phyloP scores from a whole-genome alignment of 92 coral and sea anemone genomes.

The Parazoanthus swiftii region DNA sequence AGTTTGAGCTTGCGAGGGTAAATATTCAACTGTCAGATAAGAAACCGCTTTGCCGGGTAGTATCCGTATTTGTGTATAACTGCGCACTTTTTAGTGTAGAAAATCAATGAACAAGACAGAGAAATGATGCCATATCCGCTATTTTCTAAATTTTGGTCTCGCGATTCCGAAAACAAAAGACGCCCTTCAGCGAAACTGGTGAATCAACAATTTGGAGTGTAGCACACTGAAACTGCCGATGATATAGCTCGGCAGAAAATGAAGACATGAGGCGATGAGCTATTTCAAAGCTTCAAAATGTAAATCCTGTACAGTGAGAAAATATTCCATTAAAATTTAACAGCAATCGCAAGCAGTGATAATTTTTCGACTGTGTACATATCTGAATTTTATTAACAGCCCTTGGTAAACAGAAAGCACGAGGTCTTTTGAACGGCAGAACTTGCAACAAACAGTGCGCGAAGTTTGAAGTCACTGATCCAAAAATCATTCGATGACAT shows the following conservation, averaged over 20 bases:
- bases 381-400: slow-evolving; percentile 7
- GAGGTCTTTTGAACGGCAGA: slow-evolving; percentile 5
- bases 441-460: neutral
- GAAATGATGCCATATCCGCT: neutral
- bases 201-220: neutral
- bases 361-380: neutral
- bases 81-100: neutral
- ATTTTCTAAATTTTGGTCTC: neutral
- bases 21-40: neutral
- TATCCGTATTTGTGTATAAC: neutral
- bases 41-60: neutral
- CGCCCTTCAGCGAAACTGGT: slow-evolving; percentile 10
- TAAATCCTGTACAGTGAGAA: neutral
- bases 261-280: neutral
- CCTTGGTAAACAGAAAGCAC: slow-evolving; percentile 26
- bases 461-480: slow-evolving; percentile 6
- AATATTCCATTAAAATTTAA: neutral
- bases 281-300: neutral
- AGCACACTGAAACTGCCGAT: neutral
- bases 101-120: neutral
- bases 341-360: neutral
- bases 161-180: slow-evolving; percentile 26
- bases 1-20: neutral
- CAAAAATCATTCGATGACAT: neutral
- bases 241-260: neutral